A percentile compares a stretch with the other conserved stretches of the same genome.
phyloP scores from a whole-genome alignment of 1,140 invertebrate species.

The Lineus longissimus region DNA sequence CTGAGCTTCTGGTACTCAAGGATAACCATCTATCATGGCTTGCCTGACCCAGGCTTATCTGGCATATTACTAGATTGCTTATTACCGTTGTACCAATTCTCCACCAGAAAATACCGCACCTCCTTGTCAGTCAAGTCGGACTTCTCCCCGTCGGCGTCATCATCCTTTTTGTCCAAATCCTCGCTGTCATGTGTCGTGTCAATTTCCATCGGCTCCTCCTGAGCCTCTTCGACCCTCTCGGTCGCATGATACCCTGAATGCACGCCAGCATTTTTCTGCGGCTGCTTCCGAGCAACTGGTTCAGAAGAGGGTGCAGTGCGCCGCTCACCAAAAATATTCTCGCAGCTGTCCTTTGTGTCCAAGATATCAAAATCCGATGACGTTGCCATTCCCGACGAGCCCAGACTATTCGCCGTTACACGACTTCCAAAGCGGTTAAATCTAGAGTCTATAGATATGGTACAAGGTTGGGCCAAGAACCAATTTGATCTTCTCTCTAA shows the following conservation, averaged over 20 bases:
- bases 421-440: not conserved
- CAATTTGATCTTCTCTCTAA: constrained; percentile 19
- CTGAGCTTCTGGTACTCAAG: too few species aligned
- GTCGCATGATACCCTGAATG: too few species aligned
- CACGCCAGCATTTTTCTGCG: too few species aligned
- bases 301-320: not conserved
- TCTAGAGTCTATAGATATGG: not conserved
- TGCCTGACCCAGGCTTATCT: too few species aligned
- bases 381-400: not conserved
- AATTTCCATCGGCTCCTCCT: not conserved
- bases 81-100: constrained; percentile 7
- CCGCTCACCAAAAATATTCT: not conserved
- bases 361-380: not conserved
- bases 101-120: not conserved
- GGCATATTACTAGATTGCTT: not conserved
- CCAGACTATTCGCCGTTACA: not conserved
- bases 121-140: not conserved
- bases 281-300: not conserved
- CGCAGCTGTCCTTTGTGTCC: not conserved
- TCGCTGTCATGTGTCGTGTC: not conserved
- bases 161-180: not conserved
- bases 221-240: too few species aligned
- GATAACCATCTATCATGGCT: too few species aligned
- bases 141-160: not conserved
- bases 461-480: constrained; percentile 14